Evolutionary conservation across 2,797 vertebrate species (phyloP).

Genomic region (Eurystomus glaucurus): DNA sequence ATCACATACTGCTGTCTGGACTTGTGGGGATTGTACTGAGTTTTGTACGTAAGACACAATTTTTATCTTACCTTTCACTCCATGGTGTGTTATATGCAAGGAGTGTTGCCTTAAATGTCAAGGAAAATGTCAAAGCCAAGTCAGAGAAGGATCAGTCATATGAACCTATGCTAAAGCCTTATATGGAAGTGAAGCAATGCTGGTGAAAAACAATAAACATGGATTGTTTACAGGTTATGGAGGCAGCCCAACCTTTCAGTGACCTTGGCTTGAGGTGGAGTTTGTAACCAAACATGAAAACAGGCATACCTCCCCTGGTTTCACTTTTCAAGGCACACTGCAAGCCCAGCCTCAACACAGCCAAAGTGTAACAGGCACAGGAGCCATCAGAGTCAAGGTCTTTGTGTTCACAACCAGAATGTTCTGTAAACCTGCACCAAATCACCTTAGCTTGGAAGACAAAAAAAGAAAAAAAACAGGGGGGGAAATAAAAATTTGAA

Average conservation of each 20-base stretch:
- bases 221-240: not conserved
- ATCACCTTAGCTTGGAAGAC: not conserved
- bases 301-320: not conserved
- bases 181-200: not conserved
- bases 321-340: not conserved
- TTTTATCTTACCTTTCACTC: not conserved
- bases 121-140: not conserved
- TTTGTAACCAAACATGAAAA: slow-evolving; percentile 25
- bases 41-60: not conserved
- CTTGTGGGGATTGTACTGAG: not conserved
- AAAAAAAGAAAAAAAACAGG: not conserved
- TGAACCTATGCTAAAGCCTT: not conserved
- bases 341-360: not conserved
- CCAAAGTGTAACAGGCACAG: not conserved
- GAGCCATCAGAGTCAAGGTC: not conserved
- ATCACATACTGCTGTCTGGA: not conserved
- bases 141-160: not conserved
- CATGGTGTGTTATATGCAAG: rapidly evolving
- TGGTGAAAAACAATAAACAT: not conserved
- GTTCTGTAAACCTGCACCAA: not conserved
- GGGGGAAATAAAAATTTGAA: not conserved
- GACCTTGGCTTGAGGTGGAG: slow-evolving; percentile 3
- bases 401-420: not conserved
- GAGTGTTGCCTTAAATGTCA: not conserved
- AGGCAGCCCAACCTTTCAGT: not conserved